Percentiles rank a stretch among this genome's conserved stretches.
These are phyloP conservation scores for Tanytarsus gracilentus DNA, from an alignment of 2,888 invertebrate genomes.

Conservation along the genomic window DNA sequence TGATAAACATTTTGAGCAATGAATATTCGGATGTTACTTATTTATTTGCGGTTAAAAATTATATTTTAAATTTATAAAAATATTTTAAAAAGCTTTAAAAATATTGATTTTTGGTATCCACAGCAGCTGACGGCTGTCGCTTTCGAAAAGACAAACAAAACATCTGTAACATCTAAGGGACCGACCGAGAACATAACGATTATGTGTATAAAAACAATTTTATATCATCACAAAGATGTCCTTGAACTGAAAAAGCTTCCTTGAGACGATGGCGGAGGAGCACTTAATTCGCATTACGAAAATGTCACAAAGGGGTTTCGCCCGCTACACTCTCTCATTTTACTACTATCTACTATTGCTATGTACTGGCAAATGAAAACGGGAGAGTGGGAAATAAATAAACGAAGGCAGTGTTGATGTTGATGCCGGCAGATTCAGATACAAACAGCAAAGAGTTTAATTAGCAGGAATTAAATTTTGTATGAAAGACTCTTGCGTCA, in stretches of 20 bases:
- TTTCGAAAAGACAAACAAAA: not conserved
- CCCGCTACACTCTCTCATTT: no score
- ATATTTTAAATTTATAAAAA: no score
- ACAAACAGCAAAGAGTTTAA: constrained; percentile 18
- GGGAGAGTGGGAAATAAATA: no score
- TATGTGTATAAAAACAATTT: not conserved
- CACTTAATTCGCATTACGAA: not conserved
- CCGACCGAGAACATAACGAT: not conserved
- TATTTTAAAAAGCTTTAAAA: constrained; percentile 17
- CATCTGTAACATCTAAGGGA: not conserved
- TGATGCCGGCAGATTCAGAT: no score
- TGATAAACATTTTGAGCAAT: not conserved
- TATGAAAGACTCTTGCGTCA: constrained; percentile 7
- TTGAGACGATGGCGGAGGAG: no score
- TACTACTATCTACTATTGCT: not conserved
- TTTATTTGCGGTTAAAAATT: no score
- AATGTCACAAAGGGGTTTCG: not conserved
- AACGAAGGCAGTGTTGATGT: no score
- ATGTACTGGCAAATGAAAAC: not conserved
- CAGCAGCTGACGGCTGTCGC: not conserved
- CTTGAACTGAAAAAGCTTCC: not conserved
- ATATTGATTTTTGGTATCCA: constrained; percentile 18
- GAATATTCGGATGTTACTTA: no score
- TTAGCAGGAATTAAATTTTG: constrained; percentile 23
- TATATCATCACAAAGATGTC: constrained; percentile 3